A percentile compares a stretch with the other conserved stretches of the same genome.
These are phyloP conservation scores for Theristicus caerulescens DNA, from an alignment of 2,113 vertebrate species.

Conservation along the genomic window DNA sequence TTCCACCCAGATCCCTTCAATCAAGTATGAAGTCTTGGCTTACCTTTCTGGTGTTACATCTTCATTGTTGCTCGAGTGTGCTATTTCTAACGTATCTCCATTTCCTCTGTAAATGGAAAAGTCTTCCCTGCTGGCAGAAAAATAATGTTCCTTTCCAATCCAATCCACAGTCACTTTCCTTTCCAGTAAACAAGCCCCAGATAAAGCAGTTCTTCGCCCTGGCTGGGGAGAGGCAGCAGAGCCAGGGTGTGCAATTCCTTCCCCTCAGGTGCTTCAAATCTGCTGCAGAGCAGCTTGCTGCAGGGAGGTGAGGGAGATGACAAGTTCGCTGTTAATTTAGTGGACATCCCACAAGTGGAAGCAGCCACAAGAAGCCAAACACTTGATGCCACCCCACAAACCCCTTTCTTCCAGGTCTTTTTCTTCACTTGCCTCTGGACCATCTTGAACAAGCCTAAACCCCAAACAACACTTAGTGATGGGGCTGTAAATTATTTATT, in stretches of 20 bases:
- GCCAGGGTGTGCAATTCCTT: background rate
- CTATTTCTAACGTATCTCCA: background rate
- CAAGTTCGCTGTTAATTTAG: background rate
- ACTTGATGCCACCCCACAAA: background rate
- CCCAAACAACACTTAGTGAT: background rate
- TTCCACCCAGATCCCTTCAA: background rate
- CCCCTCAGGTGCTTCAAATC: background rate
- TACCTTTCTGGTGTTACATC: constrained; percentile 11
- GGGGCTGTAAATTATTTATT: background rate
- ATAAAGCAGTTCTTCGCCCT: background rate
- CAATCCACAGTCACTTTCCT: background rate
- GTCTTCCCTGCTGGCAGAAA: background rate
- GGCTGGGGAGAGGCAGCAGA: background rate
- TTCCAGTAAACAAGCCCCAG: background rate
- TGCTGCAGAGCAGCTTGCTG: background rate
- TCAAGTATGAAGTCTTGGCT: background rate
- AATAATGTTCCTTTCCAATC: background rate
- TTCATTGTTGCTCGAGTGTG: background rate
- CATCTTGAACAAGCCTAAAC: background rate
- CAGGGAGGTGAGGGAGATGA: background rate
- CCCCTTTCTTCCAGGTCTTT: background rate
- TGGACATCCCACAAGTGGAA: background rate
- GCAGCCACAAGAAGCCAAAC: background rate
- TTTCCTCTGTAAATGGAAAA: background rate
- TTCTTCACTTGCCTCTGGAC: background rate